Evolutionary conservation across 2,888 invertebrate genomes (phyloP), one percentile per base, ranked within the genome.

Genomic region (Ornithoptera priamus): DNA sequence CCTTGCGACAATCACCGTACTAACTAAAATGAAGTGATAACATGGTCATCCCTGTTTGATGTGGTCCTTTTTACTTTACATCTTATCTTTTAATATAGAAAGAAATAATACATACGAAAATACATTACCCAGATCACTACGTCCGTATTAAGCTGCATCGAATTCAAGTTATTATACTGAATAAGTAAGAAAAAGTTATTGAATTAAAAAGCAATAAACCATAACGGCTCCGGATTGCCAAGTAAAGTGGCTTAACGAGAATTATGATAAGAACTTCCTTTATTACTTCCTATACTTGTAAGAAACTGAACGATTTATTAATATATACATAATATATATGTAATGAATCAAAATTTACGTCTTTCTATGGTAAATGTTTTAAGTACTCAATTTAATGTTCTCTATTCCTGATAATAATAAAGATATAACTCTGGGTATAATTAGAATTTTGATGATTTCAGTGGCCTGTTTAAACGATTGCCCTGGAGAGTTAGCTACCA

Each of bases 191-290:
- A 30, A 30, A 65, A 65, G 65, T 69, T 65, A 61, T 62, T 57
- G 30, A 65, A 69, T 65, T 65, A 69, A 69, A 69, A 65, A 57
- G 60, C 17, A 65, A 57, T 62, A 42, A 65, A 61, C n/a, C 30
- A 18, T 18, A 69, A 65, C 65, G 57, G 17, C 22, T 56, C 50
- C 24, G 30, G 42, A 30, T 5, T 24, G 53, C 20, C 30, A 18
- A 53, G 53, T 62, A 57, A 65, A 65, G 22, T 65, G 61, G 57
- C 30, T 69, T 46, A 42, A 61, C 61, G 42, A 56, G 62, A 62
- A 62, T 50, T 36, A 56, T 57, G 62, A 62, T 62, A 69, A 65
- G 57, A 42, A 24, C 24, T 46, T 65, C 17, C 22, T 65, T 69
- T 69, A 69, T 62, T 62, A 58, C 61, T 58, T 58, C 64, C 20